These are phyloP conservation scores for Eriosoma lanigerum DNA, from an alignment of 1,140 invertebrate species.

Conservation along the genomic window DNA sequence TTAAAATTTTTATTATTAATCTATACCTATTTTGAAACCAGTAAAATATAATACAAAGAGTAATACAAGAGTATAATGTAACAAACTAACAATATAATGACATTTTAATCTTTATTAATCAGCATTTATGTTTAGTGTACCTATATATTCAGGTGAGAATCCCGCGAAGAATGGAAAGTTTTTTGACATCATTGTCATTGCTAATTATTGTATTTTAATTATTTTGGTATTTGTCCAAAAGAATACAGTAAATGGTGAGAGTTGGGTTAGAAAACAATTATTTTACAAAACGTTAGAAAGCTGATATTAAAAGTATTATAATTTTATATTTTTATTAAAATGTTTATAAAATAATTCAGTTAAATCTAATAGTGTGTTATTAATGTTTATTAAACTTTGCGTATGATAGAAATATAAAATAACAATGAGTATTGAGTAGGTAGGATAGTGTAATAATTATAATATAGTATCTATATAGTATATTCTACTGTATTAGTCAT, in stretches of 20 bases:
- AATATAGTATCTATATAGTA: too few species aligned
- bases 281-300: conserved; percentile 31
- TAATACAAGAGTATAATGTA: too few species aligned
- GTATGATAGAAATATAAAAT: not conserved
- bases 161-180: conserved; percentile 41
- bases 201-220: conserved; percentile 40
- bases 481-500: not conserved
- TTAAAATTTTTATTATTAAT: too few species aligned
- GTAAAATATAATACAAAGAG: too few species aligned
- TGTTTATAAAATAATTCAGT: not conserved
- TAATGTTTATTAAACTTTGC: not conserved
- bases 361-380: not conserved
- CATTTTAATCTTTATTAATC: not conserved
- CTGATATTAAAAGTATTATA: not conserved
- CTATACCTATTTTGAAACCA: too few species aligned
- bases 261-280: conserved; percentile 27
- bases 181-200: conserved; percentile 20
- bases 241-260: conserved; percentile 30
- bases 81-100: not conserved
- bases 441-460: too few species aligned
- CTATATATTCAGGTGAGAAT: not conserved
- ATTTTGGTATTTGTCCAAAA: conserved; percentile 43
- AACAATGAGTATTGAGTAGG: not conserved
- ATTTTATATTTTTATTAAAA: not conserved
- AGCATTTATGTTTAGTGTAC: not conserved